Percentiles rank a stretch among this genome's conserved stretches.
Evolutionary conservation across 2,797 vertebrate genomes (phyloP).

Genomic region (Percopsis omiscomaycus): DNA sequence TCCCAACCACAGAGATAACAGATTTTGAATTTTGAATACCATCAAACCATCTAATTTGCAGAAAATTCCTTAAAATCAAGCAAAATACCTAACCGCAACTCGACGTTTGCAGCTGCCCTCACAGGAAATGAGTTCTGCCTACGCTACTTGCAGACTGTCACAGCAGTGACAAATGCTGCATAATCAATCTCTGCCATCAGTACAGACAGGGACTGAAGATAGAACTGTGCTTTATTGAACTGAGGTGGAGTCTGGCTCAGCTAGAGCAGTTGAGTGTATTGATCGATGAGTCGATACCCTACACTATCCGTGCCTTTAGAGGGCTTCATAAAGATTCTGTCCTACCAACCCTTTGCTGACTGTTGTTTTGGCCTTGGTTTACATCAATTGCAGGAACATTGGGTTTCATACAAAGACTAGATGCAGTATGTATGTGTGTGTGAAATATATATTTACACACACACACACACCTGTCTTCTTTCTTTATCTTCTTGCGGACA

Average conservation of each 20-base stretch:
- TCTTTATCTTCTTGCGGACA: too few relatives aligned
- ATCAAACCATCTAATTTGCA: slow-evolving; percentile 5
- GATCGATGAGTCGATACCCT: slow-evolving; percentile 64
- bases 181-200: slow-evolving; percentile 69
- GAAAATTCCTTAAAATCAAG: slow-evolving; percentile 12
- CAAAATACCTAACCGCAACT: slow-evolving; percentile 11
- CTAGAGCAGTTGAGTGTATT: slow-evolving; percentile 65
- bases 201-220: slow-evolving; percentile 60
- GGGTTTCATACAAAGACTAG: slow-evolving; percentile 25
- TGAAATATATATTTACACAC: background rate
- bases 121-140: slow-evolving; percentile 31
- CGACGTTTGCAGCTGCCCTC: slow-evolving; percentile 16
- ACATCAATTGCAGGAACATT: slow-evolving; percentile 40
- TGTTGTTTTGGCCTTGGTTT: slow-evolving; percentile 52
- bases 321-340: slow-evolving; percentile 42
- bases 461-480: too few relatives aligned
- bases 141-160: slow-evolving; percentile 47
- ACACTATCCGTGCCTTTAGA: slow-evolving; percentile 50
- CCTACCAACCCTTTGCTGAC: slow-evolving; percentile 49
- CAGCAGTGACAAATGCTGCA: slow-evolving; percentile 58
- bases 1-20: too few relatives aligned
- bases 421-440: background rate
- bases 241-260: slow-evolving; percentile 67
- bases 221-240: slow-evolving; percentile 67
- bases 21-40: too few relatives aligned